Evolutionary conservation across 2,797 vertebrate species (phyloP).

Genomic region (Masticophis lateralis): DNA sequence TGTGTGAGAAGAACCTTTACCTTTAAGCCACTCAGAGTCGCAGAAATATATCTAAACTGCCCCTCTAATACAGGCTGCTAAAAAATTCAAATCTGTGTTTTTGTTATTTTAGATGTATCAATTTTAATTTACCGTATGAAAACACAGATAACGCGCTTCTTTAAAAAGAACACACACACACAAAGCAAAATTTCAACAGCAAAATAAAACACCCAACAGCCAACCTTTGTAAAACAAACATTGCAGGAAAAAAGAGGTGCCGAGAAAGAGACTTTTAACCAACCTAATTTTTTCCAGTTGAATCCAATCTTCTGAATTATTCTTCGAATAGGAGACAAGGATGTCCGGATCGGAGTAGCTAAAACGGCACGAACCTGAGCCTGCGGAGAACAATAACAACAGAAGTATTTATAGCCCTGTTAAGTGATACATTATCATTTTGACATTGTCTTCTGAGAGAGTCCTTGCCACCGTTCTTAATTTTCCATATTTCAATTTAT

Average conservation of each 20-base stretch:
- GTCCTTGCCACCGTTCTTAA: constrained; percentile 50
- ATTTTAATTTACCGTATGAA: not conserved
- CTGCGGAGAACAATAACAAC: constrained; percentile 71
- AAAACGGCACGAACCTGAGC: constrained; percentile 93
- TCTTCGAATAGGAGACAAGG: constrained; percentile 86
- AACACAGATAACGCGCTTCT: not conserved
- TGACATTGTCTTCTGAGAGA: constrained; percentile 43
- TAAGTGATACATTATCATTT: constrained; percentile 54
- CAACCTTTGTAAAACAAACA: constrained; percentile 4
- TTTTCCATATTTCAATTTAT: constrained; percentile 56
- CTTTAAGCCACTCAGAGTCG: not conserved
- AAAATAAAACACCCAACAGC: not conserved
- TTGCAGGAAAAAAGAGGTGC: constrained; percentile 20
- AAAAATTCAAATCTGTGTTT: not conserved
- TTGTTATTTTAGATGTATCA: not conserved
- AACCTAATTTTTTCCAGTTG: constrained; percentile 94
- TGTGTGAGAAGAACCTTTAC: too few relatives aligned
- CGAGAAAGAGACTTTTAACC: constrained; percentile 53
- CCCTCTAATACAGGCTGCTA: not conserved
- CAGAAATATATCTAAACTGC: not conserved
- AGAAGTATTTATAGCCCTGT: constrained; percentile 57
- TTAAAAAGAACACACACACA: not conserved
- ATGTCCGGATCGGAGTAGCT: constrained; percentile 95
- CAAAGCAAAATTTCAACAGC: not conserved
- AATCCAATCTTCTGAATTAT: constrained; percentile 88